These are phyloP conservation scores for Hemithea aestivaria DNA, from an alignment of 2,888 invertebrate species.

Conservation along the genomic window DNA sequence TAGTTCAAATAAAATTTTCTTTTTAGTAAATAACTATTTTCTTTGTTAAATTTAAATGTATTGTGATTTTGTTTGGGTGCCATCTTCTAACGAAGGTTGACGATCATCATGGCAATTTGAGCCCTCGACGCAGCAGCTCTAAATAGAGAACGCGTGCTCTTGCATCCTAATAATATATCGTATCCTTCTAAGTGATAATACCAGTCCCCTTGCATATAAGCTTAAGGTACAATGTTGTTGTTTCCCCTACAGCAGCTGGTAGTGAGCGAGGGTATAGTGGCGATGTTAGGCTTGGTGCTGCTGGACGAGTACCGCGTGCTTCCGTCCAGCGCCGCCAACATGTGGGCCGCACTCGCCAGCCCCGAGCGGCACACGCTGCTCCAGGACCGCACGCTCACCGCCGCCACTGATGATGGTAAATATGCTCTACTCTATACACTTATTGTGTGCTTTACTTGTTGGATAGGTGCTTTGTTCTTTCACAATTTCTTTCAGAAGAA, in stretches of 20 bases:
- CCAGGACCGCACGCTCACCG: constrained; percentile 87
- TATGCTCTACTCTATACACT: not conserved
- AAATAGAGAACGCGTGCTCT: too few species aligned
- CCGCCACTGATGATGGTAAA: constrained; percentile 84
- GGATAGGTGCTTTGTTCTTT: not conserved
- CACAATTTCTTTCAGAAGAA: too few species aligned
- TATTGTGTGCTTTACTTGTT: not conserved
- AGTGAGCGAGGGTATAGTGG: constrained; percentile 62
- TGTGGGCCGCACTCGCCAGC: constrained; percentile 86
- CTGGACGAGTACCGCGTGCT: constrained; percentile 44
- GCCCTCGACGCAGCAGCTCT: too few species aligned
- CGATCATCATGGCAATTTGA: too few species aligned
- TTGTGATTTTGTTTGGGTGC: too few species aligned
- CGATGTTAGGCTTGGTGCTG: constrained; percentile 50
- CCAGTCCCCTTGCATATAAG: too few species aligned
- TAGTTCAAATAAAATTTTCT: too few species aligned
- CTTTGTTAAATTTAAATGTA: too few species aligned
- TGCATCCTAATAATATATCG: too few species aligned
- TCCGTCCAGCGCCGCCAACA: constrained; percentile 40
- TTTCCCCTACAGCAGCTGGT: constrained; percentile 42
- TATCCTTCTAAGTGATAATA: not conserved
- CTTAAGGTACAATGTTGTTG: not conserved
- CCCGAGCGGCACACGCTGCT: constrained; percentile 89
- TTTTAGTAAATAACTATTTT: too few species aligned
- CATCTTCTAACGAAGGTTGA: too few species aligned